These are phyloP conservation scores for Atrichornis clamosus DNA, from an alignment of 2,113 vertebrate genomes.

Conservation along the genomic window DNA sequence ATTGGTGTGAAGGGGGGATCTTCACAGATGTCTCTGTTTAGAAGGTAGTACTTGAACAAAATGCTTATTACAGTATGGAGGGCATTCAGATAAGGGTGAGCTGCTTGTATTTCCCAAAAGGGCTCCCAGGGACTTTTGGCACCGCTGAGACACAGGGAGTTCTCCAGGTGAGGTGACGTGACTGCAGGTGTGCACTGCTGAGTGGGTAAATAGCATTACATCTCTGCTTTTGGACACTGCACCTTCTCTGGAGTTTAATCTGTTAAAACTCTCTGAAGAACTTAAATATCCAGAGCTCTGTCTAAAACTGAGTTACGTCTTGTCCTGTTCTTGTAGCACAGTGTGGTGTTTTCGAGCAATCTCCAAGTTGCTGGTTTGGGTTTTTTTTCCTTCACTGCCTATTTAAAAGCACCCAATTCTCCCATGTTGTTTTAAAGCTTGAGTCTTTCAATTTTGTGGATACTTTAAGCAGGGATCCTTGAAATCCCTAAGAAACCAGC, in stretches of 20 bases:
- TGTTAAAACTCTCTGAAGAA: neutral
- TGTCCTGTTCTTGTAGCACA: neutral
- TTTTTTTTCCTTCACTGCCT: neutral
- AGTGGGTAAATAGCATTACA: neutral
- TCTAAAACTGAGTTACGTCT: neutral
- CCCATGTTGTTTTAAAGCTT: neutral
- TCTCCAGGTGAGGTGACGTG: neutral
- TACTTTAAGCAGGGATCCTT: neutral
- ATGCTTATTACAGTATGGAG: neutral
- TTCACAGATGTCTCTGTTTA: neutral
- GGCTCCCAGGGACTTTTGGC: neutral
- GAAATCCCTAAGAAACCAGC: neutral
- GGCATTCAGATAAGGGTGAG: neutral
- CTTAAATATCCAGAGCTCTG: neutral
- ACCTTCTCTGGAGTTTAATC: neutral
- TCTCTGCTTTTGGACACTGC: neutral
- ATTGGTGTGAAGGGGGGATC: neutral
- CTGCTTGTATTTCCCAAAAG: neutral
- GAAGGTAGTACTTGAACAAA: neutral
- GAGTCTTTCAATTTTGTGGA: neutral
- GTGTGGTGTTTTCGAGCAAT: neutral
- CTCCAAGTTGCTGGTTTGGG: neutral
- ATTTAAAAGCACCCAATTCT: neutral
- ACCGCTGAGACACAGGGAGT: rapidly evolving
- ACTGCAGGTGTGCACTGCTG: neutral